phyloP scores from a whole-genome alignment of 2,113 vertebrate species.

The Calyptommatus sinebrachiatus region DNA sequence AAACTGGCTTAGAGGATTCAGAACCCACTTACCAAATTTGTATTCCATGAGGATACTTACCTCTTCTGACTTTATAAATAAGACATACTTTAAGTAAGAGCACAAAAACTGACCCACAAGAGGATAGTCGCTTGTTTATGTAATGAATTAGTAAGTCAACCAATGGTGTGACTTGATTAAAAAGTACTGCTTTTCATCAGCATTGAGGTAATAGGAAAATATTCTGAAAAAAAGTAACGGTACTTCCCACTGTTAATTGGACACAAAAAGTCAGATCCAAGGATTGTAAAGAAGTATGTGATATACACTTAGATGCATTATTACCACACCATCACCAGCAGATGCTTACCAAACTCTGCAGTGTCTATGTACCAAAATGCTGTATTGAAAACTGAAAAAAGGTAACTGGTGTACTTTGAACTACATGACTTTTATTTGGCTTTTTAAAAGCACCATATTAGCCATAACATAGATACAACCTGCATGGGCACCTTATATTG shows the following conservation, averaged over 20 bases:
- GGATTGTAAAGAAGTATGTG: slow-evolving; percentile 21
- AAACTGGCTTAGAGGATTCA: neutral
- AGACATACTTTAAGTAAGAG: slow-evolving; percentile 18
- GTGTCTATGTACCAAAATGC: neutral
- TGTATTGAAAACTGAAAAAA: neutral
- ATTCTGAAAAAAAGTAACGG: slow-evolving; percentile 15
- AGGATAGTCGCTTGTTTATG: slow-evolving; percentile 31
- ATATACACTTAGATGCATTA: neutral
- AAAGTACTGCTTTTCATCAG: slow-evolving; percentile 1
- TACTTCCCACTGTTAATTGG: neutral
- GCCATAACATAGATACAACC: neutral
- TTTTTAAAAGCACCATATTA: neutral
- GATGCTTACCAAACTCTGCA: slow-evolving; percentile 15
- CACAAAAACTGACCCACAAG: slow-evolving; percentile 31
- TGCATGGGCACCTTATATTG: too few species aligned
- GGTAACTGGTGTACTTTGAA: neutral
- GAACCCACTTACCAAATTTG: neutral
- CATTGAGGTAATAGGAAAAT: slow-evolving; percentile 26
- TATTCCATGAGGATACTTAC: slow-evolving; percentile 9
- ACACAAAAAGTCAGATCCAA: neutral
- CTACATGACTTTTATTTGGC: neutral
- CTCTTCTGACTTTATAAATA: neutral
- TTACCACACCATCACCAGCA: slow-evolving; percentile 5
- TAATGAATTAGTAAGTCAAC: slow-evolving; percentile 28
- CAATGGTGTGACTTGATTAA: neutral